Conservation (phyloP, 2,797 vertebrate genomes). For the Acipenser transmontanus region DNA sequence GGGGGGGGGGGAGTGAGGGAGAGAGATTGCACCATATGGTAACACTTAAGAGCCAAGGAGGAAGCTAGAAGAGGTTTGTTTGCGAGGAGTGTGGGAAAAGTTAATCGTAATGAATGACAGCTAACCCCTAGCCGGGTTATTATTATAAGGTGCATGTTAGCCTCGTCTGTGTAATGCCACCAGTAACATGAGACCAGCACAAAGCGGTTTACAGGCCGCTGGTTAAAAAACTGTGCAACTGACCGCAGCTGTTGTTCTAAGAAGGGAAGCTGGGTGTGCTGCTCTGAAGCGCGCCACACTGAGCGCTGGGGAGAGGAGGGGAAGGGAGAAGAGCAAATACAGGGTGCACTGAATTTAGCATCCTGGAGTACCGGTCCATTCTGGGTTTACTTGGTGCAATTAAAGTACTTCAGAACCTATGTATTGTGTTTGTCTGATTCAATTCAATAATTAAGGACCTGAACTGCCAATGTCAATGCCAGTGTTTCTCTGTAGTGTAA, state of each 20-base stretch:
- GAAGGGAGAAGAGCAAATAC: conserved; percentile 44
- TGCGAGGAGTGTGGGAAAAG: conserved; percentile 86
- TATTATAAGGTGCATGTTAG: conserved; percentile 64
- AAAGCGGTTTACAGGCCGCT: conserved; percentile 45
- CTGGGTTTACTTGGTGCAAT: too few relatives aligned
- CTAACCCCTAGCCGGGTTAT: conserved; percentile 65
- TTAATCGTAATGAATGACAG: conserved; percentile 86
- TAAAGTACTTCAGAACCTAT: too few relatives aligned
- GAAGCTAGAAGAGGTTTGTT: conserved; percentile 69
- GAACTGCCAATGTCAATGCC: too few relatives aligned
- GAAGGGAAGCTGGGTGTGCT: conserved; percentile 26
- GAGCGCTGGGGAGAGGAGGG: conserved; percentile 37
- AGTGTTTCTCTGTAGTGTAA: too few relatives aligned
- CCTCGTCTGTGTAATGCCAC: conserved; percentile 47
- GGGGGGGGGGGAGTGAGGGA: conserved; percentile 43
- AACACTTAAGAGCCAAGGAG: conserved; percentile 82
- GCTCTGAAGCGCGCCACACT: conserved; percentile 23
- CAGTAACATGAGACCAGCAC: conserved; percentile 62
- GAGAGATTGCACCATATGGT: conserved; percentile 75
- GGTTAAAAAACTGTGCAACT: background rate
- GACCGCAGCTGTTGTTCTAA: conserved; percentile 40
- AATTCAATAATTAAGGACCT: too few relatives aligned
- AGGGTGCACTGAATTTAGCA: too few relatives aligned
- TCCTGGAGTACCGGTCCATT: too few relatives aligned
- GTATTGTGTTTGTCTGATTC: too few relatives aligned